phyloP scores from a whole-genome alignment of 1,140 invertebrate species.

The Grapholita molesta region DNA sequence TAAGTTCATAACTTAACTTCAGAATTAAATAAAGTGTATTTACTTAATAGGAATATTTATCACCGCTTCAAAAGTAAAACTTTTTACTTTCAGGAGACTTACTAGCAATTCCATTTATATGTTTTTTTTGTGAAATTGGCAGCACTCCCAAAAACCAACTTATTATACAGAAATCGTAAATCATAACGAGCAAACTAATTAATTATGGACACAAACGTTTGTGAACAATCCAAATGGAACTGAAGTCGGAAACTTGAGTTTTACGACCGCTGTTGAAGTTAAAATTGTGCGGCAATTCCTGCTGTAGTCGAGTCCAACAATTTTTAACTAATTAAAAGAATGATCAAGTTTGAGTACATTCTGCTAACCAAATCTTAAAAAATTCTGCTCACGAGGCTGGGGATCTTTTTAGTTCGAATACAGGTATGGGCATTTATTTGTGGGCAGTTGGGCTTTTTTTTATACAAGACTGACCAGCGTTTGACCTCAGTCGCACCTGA shows the following conservation, averaged over 20 bases:
- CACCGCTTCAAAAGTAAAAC: neutral
- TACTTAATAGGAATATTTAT: slow-evolving; percentile 7
- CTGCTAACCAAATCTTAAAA: no score
- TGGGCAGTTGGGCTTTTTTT: no score
- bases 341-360: no score
- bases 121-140: neutral
- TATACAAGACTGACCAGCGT: no score
- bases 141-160: neutral
- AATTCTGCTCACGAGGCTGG: no score
- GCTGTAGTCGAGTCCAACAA: no score
- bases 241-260: neutral
- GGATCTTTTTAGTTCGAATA: no score
- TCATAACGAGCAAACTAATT: neutral
- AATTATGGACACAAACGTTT: slow-evolving; percentile 3
- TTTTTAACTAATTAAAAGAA: no score
- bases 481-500: no score
- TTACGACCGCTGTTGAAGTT: neutral
- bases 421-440: no score
- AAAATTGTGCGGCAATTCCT: neutral
- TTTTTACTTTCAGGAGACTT: neutral
- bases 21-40: neutral
- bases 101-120: neutral
- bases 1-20: no score
- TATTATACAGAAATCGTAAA: neutral
- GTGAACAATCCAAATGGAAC: neutral